Evolutionary conservation across 2,797 vertebrate genomes (phyloP).

Genomic region (Carcharodon carcharias): DNA sequence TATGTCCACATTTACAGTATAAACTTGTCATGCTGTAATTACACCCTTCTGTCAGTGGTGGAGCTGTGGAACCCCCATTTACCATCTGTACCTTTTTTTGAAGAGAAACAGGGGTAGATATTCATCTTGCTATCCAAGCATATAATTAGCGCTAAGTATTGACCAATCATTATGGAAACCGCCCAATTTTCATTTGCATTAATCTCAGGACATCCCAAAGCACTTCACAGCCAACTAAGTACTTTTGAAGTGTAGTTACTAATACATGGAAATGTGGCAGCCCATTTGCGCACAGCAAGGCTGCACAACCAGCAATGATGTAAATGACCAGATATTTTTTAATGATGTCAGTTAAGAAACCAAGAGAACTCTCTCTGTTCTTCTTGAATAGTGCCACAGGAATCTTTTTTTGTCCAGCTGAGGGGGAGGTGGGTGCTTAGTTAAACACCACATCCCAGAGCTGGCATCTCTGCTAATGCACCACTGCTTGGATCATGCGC

Average conservation of each 20-base stretch:
- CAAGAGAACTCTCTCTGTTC: not conserved
- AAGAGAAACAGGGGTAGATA: not conserved
- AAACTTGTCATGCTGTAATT: not conserved
- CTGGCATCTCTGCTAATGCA: too few relatives aligned
- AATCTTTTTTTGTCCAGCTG: too few relatives aligned
- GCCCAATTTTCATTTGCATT: not conserved
- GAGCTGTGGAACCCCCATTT: not conserved
- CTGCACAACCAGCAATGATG: not conserved
- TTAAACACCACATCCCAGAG: too few relatives aligned
- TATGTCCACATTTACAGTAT: not conserved
- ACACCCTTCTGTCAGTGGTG: not conserved
- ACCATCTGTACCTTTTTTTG: not conserved
- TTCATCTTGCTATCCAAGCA: not conserved
- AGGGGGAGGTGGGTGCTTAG: too few relatives aligned
- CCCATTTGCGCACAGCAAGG: not conserved
- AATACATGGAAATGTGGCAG: not conserved
- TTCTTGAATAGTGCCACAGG: too few relatives aligned
- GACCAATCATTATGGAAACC: not conserved
- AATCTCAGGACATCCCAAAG: not conserved
- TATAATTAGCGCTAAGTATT: not conserved
- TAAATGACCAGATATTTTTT: not conserved
- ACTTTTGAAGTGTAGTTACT: not conserved
- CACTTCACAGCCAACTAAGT: not conserved
- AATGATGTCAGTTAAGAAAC: not conserved
- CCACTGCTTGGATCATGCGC: too few relatives aligned